Base-by-base conservation (phyloP, 1,140 invertebrate species). In the Drosophila erecta region DNA sequence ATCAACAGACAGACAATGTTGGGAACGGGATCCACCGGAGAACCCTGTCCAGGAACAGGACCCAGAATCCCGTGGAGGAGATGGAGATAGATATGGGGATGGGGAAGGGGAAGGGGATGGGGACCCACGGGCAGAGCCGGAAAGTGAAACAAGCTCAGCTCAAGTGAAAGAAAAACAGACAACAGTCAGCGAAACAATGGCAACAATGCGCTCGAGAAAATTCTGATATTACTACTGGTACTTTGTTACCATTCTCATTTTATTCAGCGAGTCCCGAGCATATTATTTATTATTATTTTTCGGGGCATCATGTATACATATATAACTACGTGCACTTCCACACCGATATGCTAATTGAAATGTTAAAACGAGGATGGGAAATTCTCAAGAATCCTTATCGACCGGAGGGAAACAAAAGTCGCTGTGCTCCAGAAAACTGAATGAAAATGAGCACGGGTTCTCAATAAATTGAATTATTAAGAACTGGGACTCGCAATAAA, bases 81-180 rank as follows among this genome's bases (percentile, higher is more conserved):
- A 24, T 24, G 24, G n/a, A n/a, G n/a, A 14, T 59, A 33, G 62
- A 27, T 24, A 7, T 20, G 55, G 20, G 43, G 17, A 58, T 35
- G 44, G 4, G 17, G 47, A 7, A n/a, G 55, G 27, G 35, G 17
- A 50, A 30, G 46, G 6, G 17, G 40, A 30, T 30, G 30, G 22
- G 51, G 41, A 27, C 20, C 33, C 40, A 50, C 59, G 22, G 46
- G 43, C 64, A 44, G 74, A 83, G 79, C 79, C 83, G 83, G 83
- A 86, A 86, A 86, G 79, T 86, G 83, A 83, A 83, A 79, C 80
- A 84, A 76, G 76, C 80, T 59, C 64, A 67, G 56, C 71, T 83
- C 64, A 79, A 86, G 83, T 83, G 83, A 83, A 86, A 86, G 79
- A 83, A 86, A 79, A 87, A 86, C 79, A 86, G 80, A 67, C 80